phyloP scores from a whole-genome alignment of 1,140 invertebrate genomes.

The Caerostris extrusa region DNA sequence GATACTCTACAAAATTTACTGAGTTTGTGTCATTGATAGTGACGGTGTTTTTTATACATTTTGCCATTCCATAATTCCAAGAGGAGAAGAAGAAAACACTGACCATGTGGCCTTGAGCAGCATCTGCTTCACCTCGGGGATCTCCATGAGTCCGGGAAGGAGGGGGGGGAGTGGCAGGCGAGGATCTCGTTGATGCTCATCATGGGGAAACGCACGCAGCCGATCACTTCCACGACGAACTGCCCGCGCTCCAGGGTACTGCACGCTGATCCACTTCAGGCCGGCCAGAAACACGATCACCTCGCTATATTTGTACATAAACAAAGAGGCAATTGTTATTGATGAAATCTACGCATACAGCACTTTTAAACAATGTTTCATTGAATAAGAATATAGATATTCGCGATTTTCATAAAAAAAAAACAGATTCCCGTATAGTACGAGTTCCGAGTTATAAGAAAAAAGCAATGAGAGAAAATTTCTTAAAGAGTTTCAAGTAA shows the following conservation, averaged over 20 bases:
- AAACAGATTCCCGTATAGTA: not conserved
- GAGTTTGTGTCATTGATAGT: too few species aligned
- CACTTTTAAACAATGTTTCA: too few species aligned
- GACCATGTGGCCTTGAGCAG: conserved; percentile 71
- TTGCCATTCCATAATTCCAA: too few species aligned
- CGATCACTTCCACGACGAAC: not conserved
- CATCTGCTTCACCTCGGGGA: not conserved
- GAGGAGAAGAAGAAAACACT: not conserved
- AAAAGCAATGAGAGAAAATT: too few species aligned
- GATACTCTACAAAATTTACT: too few species aligned
- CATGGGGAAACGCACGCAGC: conserved; percentile 57
- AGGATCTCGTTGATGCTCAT: conserved; percentile 74
- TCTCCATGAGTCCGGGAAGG: conserved; percentile 43
- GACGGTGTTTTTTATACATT: too few species aligned
- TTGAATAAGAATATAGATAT: too few species aligned
- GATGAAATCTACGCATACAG: not conserved
- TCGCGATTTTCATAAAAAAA: too few species aligned
- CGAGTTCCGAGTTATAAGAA: too few species aligned
- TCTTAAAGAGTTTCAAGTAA: too few species aligned
- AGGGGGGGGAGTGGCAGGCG: conserved; percentile 71
- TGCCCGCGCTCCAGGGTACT: conserved; percentile 60
- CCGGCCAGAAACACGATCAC: conserved; percentile 62
- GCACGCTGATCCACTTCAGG: conserved; percentile 60
- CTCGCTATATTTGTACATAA: conserved; percentile 22
- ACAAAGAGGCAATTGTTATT: not conserved